These are phyloP conservation scores for Parasteatoda lunata DNA, from an alignment of 2,888 invertebrate species.

Conservation along the genomic window DNA sequence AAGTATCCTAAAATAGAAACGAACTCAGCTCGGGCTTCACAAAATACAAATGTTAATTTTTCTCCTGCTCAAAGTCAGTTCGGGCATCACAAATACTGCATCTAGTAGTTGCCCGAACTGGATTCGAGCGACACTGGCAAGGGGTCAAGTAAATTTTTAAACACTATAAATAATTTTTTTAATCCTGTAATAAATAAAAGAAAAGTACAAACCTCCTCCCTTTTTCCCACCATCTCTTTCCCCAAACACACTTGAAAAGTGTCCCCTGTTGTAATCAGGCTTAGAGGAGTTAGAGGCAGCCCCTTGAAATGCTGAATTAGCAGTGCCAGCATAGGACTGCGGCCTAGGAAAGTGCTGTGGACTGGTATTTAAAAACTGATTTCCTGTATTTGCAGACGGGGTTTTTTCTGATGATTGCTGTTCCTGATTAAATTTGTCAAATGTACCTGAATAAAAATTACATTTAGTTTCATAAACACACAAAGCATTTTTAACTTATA, in stretches of 20 bases:
- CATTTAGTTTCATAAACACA: not conserved
- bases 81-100: too few species aligned
- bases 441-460: not conserved
- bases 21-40: too few species aligned
- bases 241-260: constrained; percentile 77
- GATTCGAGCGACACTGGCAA: too few species aligned
- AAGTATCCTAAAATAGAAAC: too few species aligned
- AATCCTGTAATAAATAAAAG: constrained; percentile 4
- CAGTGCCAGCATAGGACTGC: constrained; percentile 64
- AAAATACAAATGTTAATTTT: too few species aligned
- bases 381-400: not conserved
- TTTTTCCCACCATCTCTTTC: constrained; percentile 53
- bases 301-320: constrained; percentile 54
- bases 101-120: too few species aligned
- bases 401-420: constrained; percentile 10
- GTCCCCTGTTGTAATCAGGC: constrained; percentile 81
- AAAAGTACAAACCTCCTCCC: constrained; percentile 16
- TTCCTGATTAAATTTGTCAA: constrained; percentile 30
- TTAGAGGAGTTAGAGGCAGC: constrained; percentile 29
- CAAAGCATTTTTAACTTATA: not conserved
- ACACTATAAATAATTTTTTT: not conserved
- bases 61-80: too few species aligned
- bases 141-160: not conserved
- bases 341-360: constrained; percentile 66
- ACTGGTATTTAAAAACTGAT: constrained; percentile 62